Conservation (phyloP, 2,888 invertebrate species). For the Leucoma salicis region DNA sequence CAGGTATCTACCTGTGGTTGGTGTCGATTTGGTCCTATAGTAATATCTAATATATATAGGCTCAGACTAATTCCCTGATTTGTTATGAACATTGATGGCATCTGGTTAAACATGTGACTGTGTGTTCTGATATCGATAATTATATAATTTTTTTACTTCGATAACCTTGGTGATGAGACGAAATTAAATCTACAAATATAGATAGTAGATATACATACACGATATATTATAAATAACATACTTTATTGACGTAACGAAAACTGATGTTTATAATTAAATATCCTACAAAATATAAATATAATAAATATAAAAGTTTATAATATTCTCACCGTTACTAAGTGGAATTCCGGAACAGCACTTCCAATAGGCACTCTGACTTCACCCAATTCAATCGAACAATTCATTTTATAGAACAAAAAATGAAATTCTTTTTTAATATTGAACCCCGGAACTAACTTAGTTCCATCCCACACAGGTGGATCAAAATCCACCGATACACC, state of each 20-base stretch:
- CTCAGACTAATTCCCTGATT: too few species aligned
- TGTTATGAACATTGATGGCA: too few species aligned
- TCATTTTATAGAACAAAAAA: slow-evolving; percentile 44
- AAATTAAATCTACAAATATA: too few species aligned
- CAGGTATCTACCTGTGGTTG: too few species aligned
- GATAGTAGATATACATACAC: too few species aligned
- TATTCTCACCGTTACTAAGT: slow-evolving; percentile 48
- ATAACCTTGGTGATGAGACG: neutral
- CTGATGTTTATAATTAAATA: neutral
- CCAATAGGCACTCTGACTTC: slow-evolving; percentile 34
- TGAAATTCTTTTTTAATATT: slow-evolving; percentile 43
- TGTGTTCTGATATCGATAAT: too few species aligned
- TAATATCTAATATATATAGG: too few species aligned
- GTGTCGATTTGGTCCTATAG: too few species aligned
- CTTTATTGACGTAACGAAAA: neutral
- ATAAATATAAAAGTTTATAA: neutral
- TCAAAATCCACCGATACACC: slow-evolving; percentile 24
- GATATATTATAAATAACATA: neutral
- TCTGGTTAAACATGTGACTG: too few species aligned
- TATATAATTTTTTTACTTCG: too few species aligned
- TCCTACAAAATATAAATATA: neutral
- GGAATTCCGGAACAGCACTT: slow-evolving; percentile 20
- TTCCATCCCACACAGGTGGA: slow-evolving; percentile 46
- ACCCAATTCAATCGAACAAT: slow-evolving; percentile 28
- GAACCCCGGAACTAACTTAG: slow-evolving; percentile 22